Base-by-base conservation (phyloP, 2,888 invertebrate species). In the Biston stratarius region DNA sequence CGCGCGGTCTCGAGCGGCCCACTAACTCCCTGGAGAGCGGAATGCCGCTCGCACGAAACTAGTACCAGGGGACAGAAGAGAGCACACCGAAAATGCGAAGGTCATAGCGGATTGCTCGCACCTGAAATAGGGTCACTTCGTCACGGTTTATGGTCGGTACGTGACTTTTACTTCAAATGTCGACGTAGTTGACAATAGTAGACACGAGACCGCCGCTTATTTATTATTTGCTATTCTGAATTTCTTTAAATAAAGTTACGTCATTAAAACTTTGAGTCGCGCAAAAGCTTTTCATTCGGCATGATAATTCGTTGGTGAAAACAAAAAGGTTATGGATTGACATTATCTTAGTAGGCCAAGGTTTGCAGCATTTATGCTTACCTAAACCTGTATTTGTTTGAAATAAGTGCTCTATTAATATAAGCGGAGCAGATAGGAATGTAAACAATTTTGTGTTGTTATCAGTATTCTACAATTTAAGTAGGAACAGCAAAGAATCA, bases 71-170 rank as follows among this genome's bases (percentile, higher is more conserved):
- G 86, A 86, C 84, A 78, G 75, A 86, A 86, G 87, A 86, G 80
- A 78, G 79, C 77, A 84, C 80, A 72, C 82, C 76, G 79, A 86
- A 90, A 90, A 90, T 91, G 90, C 84, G 89, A 91, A 92, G 90
- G 90, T 90, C 87, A 86, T 79, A 80, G 81, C 82, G 86, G 88
- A 89, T 90, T 89, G 89, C 84, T 85, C 81, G 87, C 85, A 85
- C 86, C 87, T 87, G 83, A 86, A 89, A 88, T 88, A 89, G 86
- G 88, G 87, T 88, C 86, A 89, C 85, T 87, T 83, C 79, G 84
- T 83, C 86, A 86, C 85, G 83, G 77, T 86, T 89, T 87, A 88
- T 87, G 84, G 83, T 84, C 83, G 73, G 81, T 83, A 88, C 88
- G 86, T 87, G 88, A 86, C 88, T 88, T 86, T 86, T 83, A 86